Evolutionary conservation across 2,113 vertebrate genomes (phyloP).

Genomic region (Heteronetta atricapilla): DNA sequence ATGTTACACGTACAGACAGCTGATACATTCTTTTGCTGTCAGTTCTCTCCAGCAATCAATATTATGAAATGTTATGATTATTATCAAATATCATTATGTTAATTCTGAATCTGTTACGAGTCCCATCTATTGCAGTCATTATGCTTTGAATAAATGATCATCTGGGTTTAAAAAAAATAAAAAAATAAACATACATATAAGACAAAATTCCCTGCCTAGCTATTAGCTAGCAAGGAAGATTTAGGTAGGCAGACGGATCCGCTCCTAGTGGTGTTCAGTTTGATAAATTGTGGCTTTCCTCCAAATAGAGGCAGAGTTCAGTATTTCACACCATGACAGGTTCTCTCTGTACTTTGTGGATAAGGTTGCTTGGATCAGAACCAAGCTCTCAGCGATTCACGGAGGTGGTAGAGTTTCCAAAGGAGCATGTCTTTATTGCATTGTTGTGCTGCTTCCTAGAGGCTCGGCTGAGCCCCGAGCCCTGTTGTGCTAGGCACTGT

Average conservation of each 20-base stretch:
- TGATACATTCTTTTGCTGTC: constrained; percentile 49
- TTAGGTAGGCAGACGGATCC: constrained; percentile 54
- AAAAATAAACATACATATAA: neutral
- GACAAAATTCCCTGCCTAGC: constrained; percentile 31
- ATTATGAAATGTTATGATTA: constrained; percentile 72
- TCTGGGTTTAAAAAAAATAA: constrained; percentile 11
- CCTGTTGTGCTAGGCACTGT: neutral
- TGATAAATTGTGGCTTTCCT: constrained; percentile 65
- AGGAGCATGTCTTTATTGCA: constrained; percentile 4
- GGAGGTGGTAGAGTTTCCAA: constrained; percentile 29
- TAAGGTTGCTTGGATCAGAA: constrained; percentile 65
- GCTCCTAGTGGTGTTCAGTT: constrained; percentile 49
- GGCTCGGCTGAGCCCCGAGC: neutral
- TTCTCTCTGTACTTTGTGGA: constrained; percentile 69
- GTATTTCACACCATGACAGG: constrained; percentile 67
- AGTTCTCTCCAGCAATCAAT: constrained; percentile 62
- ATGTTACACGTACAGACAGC: constrained; percentile 50
- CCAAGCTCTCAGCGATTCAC: constrained; percentile 26
- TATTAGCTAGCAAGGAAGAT: constrained; percentile 49
- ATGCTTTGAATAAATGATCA: constrained; percentile 28
- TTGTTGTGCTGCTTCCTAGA: neutral
- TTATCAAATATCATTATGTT: constrained; percentile 71
- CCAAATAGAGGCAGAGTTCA: constrained; percentile 68
- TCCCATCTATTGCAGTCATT: constrained; percentile 29
- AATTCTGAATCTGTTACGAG: constrained; percentile 66